Evolutionary conservation across 2,797 vertebrate species (phyloP).

Genomic region (Ctenopoma multispine): DNA sequence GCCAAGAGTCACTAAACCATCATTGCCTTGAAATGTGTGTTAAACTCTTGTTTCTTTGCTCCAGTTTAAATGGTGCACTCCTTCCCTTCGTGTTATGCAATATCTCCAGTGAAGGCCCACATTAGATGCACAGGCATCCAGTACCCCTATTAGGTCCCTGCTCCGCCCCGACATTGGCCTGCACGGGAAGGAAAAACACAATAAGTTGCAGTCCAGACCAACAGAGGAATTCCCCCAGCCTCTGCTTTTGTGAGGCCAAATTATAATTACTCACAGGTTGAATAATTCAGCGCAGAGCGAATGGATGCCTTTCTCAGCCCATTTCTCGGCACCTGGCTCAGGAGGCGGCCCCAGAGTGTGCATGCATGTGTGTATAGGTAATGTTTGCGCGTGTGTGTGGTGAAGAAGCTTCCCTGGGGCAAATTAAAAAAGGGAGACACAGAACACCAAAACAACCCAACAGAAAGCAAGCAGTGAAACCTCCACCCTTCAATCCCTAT

Average conservation of each 20-base stretch:
- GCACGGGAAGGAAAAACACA: constrained; percentile 70
- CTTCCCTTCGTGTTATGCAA: constrained; percentile 57
- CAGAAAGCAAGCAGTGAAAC: constrained; percentile 62
- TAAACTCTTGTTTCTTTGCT: constrained; percentile 27
- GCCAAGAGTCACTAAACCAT: constrained; percentile 31
- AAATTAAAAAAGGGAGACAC: constrained; percentile 57
- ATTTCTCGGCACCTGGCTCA: constrained; percentile 68
- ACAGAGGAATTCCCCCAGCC: constrained; percentile 76
- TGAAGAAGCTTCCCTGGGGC: constrained; percentile 28
- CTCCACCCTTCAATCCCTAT: constrained; percentile 63
- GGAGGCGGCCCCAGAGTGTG: constrained; percentile 50
- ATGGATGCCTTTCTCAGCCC: constrained; percentile 64
- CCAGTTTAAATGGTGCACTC: constrained; percentile 34
- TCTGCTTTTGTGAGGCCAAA: constrained; percentile 71
- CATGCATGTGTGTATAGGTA: constrained; percentile 34
- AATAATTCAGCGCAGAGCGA: constrained; percentile 66
- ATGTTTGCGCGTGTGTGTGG: constrained; percentile 24
- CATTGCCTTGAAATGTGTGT: constrained; percentile 46
- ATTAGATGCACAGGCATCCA: constrained; percentile 55
- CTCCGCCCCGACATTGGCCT: constrained; percentile 53
- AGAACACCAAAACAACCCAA: constrained; percentile 67
- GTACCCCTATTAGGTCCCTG: constrained; percentile 43
- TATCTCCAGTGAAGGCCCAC: constrained; percentile 42
- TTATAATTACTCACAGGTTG: constrained; percentile 80
- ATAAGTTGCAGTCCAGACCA: constrained; percentile 67